Evolutionary conservation across 2,888 invertebrate genomes (phyloP).

Genomic region (Hirtodrosophila duncani): DNA sequence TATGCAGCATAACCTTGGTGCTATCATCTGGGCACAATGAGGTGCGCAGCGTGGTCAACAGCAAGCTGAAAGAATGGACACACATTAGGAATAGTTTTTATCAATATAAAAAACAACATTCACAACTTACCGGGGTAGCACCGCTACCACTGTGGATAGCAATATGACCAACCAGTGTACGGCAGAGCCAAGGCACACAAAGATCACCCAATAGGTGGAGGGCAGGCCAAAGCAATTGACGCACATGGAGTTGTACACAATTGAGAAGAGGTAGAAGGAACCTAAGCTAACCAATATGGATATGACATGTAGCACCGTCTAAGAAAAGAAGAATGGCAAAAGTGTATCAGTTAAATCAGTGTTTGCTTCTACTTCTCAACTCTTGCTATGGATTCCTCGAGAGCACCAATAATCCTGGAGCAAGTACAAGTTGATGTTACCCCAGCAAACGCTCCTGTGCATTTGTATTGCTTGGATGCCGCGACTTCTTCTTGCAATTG

Average conservation of each 20-base stretch:
- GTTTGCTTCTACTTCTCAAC: neutral
- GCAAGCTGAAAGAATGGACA: slow-evolving; percentile 80
- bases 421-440: no score
- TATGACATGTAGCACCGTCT: slow-evolving; percentile 91
- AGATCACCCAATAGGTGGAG: slow-evolving; percentile 92
- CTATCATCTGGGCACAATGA: slow-evolving; percentile 87
- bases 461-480: no score
- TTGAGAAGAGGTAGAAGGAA: slow-evolving; percentile 89
- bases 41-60: slow-evolving; percentile 84
- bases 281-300: slow-evolving; percentile 88
- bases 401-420: neutral
- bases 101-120: neutral
- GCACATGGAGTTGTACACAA: slow-evolving; percentile 90
- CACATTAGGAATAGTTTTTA: neutral
- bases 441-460: no score
- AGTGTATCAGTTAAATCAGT: neutral
- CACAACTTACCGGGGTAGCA: slow-evolving; percentile 86
- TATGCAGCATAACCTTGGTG: slow-evolving; percentile 83
- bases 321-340: slow-evolving; percentile 31
- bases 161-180: slow-evolving; percentile 90
- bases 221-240: slow-evolving; percentile 89
- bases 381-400: neutral
- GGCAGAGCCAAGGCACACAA: slow-evolving; percentile 85
- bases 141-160: slow-evolving; percentile 86
- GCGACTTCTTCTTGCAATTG: no score